Evolutionary conservation across 2,113 vertebrate species (phyloP).

Genomic region (Pampusana beccarii): DNA sequence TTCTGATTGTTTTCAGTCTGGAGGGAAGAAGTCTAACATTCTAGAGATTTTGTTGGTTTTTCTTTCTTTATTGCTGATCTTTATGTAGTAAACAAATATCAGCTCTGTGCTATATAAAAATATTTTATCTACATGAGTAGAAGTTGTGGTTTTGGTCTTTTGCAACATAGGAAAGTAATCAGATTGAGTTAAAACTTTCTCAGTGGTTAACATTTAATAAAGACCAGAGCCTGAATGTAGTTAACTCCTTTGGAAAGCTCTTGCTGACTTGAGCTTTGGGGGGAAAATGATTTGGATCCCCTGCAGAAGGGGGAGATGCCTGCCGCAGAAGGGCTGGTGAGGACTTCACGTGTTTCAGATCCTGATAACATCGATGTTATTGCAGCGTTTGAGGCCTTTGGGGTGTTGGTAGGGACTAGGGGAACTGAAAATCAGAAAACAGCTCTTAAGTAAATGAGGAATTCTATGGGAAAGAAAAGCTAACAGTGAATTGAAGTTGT

Average conservation of each 20-base stretch:
- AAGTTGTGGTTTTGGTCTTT: neutral
- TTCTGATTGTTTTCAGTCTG: conserved; percentile 30
- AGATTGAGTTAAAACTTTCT: neutral
- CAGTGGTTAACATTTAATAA: neutral
- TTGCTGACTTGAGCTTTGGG: neutral
- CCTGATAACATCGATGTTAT: neutral
- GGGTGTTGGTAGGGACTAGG: neutral
- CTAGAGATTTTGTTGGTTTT: neutral
- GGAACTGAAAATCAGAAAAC: neutral
- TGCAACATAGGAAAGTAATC: neutral
- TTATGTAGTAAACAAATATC: neutral
- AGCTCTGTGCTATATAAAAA: neutral
- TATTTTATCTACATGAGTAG: neutral
- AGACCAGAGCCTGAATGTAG: neutral
- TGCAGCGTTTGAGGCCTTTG: neutral
- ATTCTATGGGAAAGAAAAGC: neutral
- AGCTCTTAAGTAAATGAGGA: neutral
- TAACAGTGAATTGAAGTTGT: neutral
- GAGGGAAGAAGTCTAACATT: neutral
- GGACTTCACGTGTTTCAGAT: neutral
- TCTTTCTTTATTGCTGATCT: conserved; percentile 10
- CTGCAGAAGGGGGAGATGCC: neutral
- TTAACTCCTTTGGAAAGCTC: neutral
- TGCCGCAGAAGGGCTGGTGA: neutral
- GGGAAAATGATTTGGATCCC: neutral